Evolutionary conservation across 2,797 vertebrate genomes (phyloP), one percentile per base, ranked within the genome.

Genomic region (Lutjanus argentimaculatus): DNA sequence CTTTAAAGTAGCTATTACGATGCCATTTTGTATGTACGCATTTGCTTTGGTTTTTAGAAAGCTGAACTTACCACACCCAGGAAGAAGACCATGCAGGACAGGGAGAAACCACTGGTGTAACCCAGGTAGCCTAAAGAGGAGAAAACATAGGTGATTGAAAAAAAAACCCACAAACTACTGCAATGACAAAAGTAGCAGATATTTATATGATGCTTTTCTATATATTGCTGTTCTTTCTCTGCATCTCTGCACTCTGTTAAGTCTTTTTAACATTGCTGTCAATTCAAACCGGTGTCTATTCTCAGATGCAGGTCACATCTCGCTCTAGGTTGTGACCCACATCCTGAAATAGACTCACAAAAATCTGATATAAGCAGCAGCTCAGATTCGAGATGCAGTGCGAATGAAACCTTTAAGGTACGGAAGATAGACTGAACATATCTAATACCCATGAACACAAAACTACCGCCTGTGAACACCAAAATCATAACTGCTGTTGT

Each of bases 61-160:
- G 17, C 12, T 71, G 30, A 76, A 95, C 95, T 93, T 87, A 99
- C 99, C 96, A 97, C 98, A 56, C 93, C 93, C 68, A 99, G 88
- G 84, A 99, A 99, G 93, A 99, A 99, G 88, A 99, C 97, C 99
- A 99, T 99, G 85, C 99, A 99, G 52, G 96, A 95, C 16, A 99
- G 95, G 9, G 99, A 99, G 92, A 99, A 98, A 3, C 98, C 98
- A 48, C 99, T 99, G 14, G 99, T 99, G 89, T 99, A 99, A 72
- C 99, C 99, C 89, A 99, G 96, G 92, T 99, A 99, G 72, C 99
- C 99, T 99, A 91, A 57, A 74, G 62, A 86, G 71, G 43, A 76
- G 12, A 30, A 70, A 22, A 6, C 4, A 91, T 36, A 79, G 88
- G 49, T 1, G 10, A 63, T 15, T 16, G 9, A 84, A 30, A 48